Evolutionary conservation across 2,113 vertebrate species (phyloP), one percentile per base, ranked within the genome.

Genomic region (Dipodomys merriami): DNA sequence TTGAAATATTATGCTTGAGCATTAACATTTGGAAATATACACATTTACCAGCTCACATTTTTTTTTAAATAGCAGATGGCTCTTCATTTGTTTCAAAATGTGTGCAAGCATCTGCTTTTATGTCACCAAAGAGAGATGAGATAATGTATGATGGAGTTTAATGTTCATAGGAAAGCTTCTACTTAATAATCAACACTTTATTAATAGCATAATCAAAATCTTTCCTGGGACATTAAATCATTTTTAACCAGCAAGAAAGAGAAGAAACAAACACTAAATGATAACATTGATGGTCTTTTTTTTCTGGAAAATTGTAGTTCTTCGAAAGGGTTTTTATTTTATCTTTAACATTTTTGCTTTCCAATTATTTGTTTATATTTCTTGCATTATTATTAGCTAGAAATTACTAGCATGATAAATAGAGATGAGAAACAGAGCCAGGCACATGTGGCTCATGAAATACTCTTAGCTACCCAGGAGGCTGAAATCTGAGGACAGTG

Each of bases 21-120:
- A 83, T 89, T 83, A 86, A 39, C 20, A 44, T 88, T 92, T 85
- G 44, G 46, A 92, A 71, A 82, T 16, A 80, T 0, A 39, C 10
- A 90, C 25, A 77, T 13, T 86, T 82, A 91, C 29, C 23, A 92
- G 16, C 33, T 16, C 44, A 68, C 11, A 23, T 39, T 60, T 68
- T 39, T 49, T 68, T 88, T 68, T 73, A 73, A 67, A 46, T 27
- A 83, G 11, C 5, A 74, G 20, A 30, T 16, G 73, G 12, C 3
- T 69, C 22, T 88, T 89, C 29, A 72, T 65, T 77, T 93, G 29
- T 35, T 71, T 46, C 39, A 78, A 82, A 91, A 91, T 64, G 69
- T 93, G 53, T 23, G 30, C 89, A 76, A 67, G 91, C 10, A 30
- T 89, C 33, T 44, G 69, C 19, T 95, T 19, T 94, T 72, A 49